Evolutionary conservation across 2,113 vertebrate species (phyloP).

Genomic region (Carassius auratus): DNA sequence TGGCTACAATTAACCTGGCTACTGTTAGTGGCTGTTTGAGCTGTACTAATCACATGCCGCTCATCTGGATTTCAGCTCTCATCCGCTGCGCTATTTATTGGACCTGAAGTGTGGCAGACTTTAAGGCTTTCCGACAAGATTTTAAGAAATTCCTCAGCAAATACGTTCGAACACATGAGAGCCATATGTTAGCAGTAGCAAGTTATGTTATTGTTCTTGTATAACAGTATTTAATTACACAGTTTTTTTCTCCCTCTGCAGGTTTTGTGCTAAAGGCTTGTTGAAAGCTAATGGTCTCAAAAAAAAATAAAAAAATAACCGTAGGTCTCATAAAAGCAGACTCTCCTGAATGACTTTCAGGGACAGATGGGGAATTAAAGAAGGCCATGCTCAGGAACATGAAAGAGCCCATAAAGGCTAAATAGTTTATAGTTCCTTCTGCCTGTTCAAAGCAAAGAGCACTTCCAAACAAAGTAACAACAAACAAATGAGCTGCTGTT

Average conservation of each 20-base stretch:
- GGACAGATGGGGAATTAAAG: slow-evolving; percentile 67
- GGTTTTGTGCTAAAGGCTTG: slow-evolving; percentile 38
- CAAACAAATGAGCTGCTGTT: no score
- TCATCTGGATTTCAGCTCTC: slow-evolving; percentile 36
- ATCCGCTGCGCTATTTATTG: slow-evolving; percentile 15
- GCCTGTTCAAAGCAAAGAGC: slow-evolving; percentile 47
- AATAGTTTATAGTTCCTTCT: slow-evolving; percentile 61
- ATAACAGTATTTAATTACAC: slow-evolving; percentile 1
- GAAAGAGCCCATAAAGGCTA: slow-evolving; percentile 72
- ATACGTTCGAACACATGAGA: slow-evolving; percentile 12
- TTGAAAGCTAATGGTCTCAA: slow-evolving; percentile 60
- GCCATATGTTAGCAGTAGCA: slow-evolving; percentile 27
- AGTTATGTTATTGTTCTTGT: not conserved
- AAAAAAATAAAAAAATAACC: slow-evolving; percentile 53
- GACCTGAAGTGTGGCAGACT: slow-evolving; percentile 23
- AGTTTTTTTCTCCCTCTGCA: not conserved
- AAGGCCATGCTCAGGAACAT: slow-evolving; percentile 72
- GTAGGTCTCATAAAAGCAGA: slow-evolving; percentile 64
- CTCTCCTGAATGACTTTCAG: slow-evolving; percentile 58
- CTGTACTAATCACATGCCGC: slow-evolving; percentile 36
- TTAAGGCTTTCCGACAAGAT: slow-evolving; percentile 22
- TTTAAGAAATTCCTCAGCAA: slow-evolving; percentile 36
- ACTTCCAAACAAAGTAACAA: not conserved
- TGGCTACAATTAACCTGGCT: slow-evolving; percentile 60
- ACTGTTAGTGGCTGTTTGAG: slow-evolving; percentile 47